Conservation (phyloP, 2,888 invertebrate species). For the Aelia acuminata region DNA sequence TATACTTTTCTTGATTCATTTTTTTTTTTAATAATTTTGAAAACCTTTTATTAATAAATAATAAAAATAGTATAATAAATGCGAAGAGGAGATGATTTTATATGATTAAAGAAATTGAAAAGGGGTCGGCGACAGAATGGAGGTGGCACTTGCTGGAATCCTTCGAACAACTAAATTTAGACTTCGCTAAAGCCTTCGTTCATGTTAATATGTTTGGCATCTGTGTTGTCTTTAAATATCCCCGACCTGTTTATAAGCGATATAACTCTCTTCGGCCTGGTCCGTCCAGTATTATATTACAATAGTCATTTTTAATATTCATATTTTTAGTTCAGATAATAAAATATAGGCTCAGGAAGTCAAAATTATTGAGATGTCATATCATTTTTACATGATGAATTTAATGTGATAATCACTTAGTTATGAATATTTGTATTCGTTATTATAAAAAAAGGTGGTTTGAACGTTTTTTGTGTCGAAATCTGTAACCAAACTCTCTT, state of each 20-base stretch:
- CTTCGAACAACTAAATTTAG: neutral
- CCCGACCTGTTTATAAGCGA: neutral
- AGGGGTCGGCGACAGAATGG: neutral
- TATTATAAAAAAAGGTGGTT: too few relatives aligned
- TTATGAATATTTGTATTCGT: too few relatives aligned
- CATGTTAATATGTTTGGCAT: slow-evolving; percentile 39
- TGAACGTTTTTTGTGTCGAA: too few relatives aligned
- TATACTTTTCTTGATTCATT: too few relatives aligned
- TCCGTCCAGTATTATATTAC: neutral
- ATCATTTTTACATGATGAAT: too few relatives aligned
- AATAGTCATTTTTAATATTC: neutral
- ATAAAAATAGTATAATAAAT: too few relatives aligned
- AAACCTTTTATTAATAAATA: too few relatives aligned
- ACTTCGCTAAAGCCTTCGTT: slow-evolving; percentile 21
- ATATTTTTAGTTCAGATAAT: neutral
- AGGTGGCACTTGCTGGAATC: neutral
- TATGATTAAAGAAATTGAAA: neutral
- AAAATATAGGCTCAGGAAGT: neutral
- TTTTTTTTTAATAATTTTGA: too few relatives aligned
- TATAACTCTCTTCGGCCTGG: neutral
- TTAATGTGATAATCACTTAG: too few relatives aligned
- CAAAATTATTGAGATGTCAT: too few relatives aligned
- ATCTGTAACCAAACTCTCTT: too few relatives aligned
- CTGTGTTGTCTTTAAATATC: slow-evolving; percentile 45
- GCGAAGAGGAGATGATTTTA: too few relatives aligned